Conservation (phyloP, 2,888 invertebrate species). For the Phytoseiulus persimilis region DNA sequence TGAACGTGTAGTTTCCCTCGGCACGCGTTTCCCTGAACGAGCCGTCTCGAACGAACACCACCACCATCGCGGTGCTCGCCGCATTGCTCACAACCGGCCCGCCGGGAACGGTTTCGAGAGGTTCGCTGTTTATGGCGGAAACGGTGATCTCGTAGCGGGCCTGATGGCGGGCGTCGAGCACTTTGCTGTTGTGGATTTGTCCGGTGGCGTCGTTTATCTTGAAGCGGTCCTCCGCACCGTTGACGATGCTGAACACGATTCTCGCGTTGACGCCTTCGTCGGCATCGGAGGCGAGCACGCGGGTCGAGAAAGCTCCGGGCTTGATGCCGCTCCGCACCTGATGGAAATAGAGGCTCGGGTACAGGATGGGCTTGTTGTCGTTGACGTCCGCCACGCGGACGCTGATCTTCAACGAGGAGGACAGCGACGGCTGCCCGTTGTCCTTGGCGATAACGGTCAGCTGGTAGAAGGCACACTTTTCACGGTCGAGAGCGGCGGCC, state of each 20-base stretch:
- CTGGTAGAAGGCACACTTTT: conserved; percentile 68
- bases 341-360: conserved; percentile 75
- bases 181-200: conserved; percentile 62
- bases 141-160: conserved; percentile 65
- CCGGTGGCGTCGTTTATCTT: conserved; percentile 69
- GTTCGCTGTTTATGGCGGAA: conserved; percentile 72
- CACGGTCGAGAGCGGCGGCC: conserved; percentile 66
- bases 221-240: conserved; percentile 66
- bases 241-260: conserved; percentile 59
- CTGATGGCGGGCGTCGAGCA: conserved; percentile 60
- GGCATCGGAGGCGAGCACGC: conserved; percentile 70
- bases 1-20: conserved; percentile 64
- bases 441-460: conserved; percentile 79
- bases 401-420: conserved; percentile 76
- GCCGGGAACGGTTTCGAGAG: conserved; percentile 56
- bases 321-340: conserved; percentile 63
- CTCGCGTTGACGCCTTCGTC: conserved; percentile 80
- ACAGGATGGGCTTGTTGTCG: conserved; percentile 84
- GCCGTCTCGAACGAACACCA: conserved; percentile 43
- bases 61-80: conserved; percentile 64
- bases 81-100: not conserved
- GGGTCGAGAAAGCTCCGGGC: conserved; percentile 61
- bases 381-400: conserved; percentile 75
- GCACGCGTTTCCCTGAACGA: conserved; percentile 45
- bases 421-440: conserved; percentile 70